phyloP scores from a whole-genome alignment of 2,888 invertebrate genomes.

The Sclerodermus sp. region DNA sequence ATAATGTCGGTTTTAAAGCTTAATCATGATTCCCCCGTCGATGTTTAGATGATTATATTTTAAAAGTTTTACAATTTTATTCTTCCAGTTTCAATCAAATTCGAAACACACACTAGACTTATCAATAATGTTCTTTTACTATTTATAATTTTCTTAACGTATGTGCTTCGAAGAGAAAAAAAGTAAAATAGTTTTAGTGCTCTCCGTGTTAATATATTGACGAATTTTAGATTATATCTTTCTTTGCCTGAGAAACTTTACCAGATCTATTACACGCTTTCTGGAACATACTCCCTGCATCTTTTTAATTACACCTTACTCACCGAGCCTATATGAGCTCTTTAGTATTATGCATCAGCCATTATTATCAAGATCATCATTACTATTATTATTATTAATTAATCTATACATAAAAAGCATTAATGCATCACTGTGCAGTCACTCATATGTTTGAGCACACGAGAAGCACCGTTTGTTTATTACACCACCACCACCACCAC shows the following conservation, averaged over 20 bases:
- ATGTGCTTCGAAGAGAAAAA: constrained; percentile 6
- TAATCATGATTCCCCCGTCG: no score
- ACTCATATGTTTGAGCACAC: constrained; percentile 28
- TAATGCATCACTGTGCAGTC: constrained; percentile 27
- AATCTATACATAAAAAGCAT: constrained; percentile 26
- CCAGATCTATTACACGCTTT: constrained; percentile 23
- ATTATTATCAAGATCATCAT: constrained; percentile 39
- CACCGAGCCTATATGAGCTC: constrained; percentile 34
- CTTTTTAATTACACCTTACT: constrained; percentile 27
- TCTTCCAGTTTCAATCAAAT: constrained; percentile 9
- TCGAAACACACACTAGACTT: constrained; percentile 11
- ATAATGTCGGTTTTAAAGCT: no score
- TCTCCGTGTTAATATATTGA: constrained; percentile 8
- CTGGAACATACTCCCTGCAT: constrained; percentile 28
- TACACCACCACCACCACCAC: constrained; percentile 8
- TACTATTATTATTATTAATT: constrained; percentile 33
- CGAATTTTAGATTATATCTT: constrained; percentile 8
- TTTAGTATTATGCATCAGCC: constrained; percentile 47
- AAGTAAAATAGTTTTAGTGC: constrained; percentile 14
- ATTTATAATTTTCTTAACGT: not conserved
- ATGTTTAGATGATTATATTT: no score
- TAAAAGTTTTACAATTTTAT: no score
- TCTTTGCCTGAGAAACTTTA: constrained; percentile 13
- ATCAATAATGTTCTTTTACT: constrained; percentile 4
- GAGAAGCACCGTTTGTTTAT: constrained; percentile 38